Evolutionary conservation across 2,113 vertebrate species (phyloP), one percentile per base, ranked within the genome.

Genomic region (Rhea pennata): DNA sequence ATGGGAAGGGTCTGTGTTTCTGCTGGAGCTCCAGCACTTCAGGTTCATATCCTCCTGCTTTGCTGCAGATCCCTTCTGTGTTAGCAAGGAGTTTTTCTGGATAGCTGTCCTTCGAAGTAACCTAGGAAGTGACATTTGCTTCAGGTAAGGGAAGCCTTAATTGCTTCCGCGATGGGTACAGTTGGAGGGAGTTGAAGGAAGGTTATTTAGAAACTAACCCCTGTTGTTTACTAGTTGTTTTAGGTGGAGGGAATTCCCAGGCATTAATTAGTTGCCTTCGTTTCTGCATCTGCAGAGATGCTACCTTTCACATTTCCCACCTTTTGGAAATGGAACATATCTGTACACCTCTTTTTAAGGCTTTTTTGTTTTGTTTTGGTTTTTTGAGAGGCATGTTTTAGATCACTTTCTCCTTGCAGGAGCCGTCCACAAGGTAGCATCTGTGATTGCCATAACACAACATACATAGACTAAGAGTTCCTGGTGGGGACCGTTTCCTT

Each of bases 131-230:
- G 17, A 12, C 26, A 0, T 96, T 77, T 66, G 48, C 24, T 65
- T 74, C 3, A 13, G 29, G 46, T 78, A 36, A 0, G 42, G 29
- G 27, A 31, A 82, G 33, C 65, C 51, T n/a, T 27, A 16, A 10
- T 71, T 1, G 0, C 61, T 71, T 66, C 73, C 1, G 4, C 54
- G 2, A 15, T 3, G 1, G 9, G 26, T 33, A 2, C 10, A 14
- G 16, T 3, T 87, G 70, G 59, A 86, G 92, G 44, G 50, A 88
- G 61, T n/a, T 92, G 36, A 36, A 36, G 36, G 36, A 36, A 36
- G 36, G 36, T 31, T 29, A 17, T 48, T 90, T 56, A 66, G 92
- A 26, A 87, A 17, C 56, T 31, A 12, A 12, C 2, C 6, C 21
- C 31, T 40, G 29, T 15, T 79, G 61, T 53, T 0, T 3, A 40